Conservation (phyloP, 2,797 vertebrate genomes). For the Paramormyrops hopkinsi region DNA sequence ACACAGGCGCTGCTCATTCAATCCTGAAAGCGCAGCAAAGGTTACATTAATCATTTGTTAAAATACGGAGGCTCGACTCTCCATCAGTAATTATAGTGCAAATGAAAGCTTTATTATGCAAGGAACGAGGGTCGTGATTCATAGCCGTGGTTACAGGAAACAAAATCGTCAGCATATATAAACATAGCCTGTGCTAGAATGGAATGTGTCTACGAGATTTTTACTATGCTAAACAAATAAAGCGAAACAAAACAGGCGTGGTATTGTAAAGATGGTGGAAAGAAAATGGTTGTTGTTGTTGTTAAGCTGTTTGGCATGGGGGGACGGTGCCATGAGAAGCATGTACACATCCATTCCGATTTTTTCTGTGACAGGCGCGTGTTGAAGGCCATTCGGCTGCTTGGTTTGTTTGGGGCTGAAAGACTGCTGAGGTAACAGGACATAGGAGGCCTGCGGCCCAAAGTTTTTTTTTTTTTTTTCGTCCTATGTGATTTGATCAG, state of each 20-base stretch:
- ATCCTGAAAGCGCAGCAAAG: constrained; percentile 12
- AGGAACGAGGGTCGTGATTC: constrained; percentile 60
- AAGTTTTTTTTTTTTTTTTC: background rate
- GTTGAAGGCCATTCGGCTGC: background rate
- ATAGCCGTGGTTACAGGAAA: constrained; percentile 67
- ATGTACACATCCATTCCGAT: background rate
- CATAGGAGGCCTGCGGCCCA: background rate
- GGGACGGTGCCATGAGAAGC: background rate
- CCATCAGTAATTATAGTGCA: constrained; percentile 54
- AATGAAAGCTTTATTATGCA: constrained; percentile 69
- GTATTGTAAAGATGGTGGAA: background rate
- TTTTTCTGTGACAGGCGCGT: background rate
- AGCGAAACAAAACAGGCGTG: constrained; percentile 9
- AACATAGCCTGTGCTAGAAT: constrained; percentile 2
- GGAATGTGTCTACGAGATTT: constrained; percentile 26
- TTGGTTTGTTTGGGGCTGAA: background rate
- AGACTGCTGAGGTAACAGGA: background rate
- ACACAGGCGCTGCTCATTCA: background rate
- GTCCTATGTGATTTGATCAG: background rate
- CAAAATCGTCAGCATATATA: constrained; percentile 54
- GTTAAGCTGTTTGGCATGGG: background rate
- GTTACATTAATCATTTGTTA: constrained; percentile 20
- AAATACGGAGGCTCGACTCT: background rate
- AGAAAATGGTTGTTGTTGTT: background rate
- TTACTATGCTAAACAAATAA: background rate